Percentiles rank a stretch among this genome's conserved stretches.
Evolutionary conservation across 2,888 invertebrate species (phyloP).

Genomic region (Apodemia duryi): DNA sequence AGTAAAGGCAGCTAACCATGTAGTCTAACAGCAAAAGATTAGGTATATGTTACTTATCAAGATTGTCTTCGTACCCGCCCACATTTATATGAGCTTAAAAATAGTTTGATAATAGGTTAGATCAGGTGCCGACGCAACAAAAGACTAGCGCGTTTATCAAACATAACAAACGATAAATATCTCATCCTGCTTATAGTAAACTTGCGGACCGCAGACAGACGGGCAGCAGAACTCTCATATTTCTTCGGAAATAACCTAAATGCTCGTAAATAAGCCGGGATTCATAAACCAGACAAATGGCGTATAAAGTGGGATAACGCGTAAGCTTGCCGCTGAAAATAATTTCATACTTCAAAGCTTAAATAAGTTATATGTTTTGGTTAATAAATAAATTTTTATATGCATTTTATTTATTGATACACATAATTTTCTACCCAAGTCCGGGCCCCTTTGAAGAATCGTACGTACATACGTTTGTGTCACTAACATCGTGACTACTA

Average conservation of each 20-base stretch:
- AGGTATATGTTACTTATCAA: no score
- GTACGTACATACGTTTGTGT: no score
- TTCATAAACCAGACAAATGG: slow-evolving; percentile 34
- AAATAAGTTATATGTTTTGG: background rate
- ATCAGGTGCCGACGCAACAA: slow-evolving; percentile 13
- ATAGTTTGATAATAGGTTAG: background rate
- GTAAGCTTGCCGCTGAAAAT: slow-evolving; percentile 1
- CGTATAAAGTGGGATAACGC: background rate
- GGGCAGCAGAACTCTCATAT: slow-evolving; percentile 43
- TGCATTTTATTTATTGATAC: no score
- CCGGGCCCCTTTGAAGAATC: no score
- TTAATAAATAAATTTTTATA: background rate
- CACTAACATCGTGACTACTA: no score
- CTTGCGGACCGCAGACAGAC: slow-evolving; percentile 43
- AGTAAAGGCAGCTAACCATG: no score
- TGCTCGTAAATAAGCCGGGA: slow-evolving; percentile 35
- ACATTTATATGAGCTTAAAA: background rate
- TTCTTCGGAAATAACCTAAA: slow-evolving; percentile 36
- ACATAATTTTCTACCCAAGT: no score
- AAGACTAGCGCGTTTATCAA: background rate
- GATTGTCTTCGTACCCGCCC: no score
- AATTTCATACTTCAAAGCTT: slow-evolving; percentile 2
- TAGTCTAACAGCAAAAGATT: no score
- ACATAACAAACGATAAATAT: slow-evolving; percentile 16
- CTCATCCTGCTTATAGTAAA: slow-evolving; percentile 21